Percentiles rank a stretch among this genome's conserved stretches.
Evolutionary conservation across 2,113 vertebrate genomes (phyloP).

Genomic region (Pithys albifrons): DNA sequence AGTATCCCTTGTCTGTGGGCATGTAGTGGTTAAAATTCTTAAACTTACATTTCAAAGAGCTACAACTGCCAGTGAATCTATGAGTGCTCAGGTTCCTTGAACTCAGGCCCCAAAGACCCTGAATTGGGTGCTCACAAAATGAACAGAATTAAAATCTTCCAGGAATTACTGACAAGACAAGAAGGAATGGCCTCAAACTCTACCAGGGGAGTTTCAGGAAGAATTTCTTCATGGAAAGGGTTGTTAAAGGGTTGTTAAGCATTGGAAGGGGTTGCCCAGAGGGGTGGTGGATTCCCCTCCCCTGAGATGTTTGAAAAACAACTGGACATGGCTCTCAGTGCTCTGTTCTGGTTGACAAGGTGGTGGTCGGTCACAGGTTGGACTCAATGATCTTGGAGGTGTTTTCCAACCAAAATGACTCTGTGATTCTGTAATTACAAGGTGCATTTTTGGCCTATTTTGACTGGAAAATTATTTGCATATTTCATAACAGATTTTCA

Average conservation of each 20-base stretch:
- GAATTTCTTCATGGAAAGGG: neutral
- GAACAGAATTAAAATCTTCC: neutral
- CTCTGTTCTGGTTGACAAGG: too few species aligned
- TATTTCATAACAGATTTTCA: neutral
- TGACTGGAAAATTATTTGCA: neutral
- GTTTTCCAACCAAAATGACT: neutral
- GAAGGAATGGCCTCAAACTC: neutral
- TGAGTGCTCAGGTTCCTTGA: neutral
- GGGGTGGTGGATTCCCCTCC: neutral
- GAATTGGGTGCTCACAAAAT: neutral
- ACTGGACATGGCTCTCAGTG: fast-evolving
- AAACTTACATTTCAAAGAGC: neutral
- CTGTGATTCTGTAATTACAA: neutral
- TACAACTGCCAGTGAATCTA: neutral
- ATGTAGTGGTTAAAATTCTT: neutral
- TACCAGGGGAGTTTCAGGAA: neutral
- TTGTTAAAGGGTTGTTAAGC: neutral
- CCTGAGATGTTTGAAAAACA: neutral
- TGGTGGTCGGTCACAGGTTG: neutral
- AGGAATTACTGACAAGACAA: neutral
- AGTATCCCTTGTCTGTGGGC: neutral
- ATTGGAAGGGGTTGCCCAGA: neutral
- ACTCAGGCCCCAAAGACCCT: neutral
- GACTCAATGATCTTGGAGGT: neutral
- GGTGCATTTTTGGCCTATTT: neutral